phyloP scores from a whole-genome alignment of 2,888 invertebrate genomes.

The Drosophila infuscata region DNA sequence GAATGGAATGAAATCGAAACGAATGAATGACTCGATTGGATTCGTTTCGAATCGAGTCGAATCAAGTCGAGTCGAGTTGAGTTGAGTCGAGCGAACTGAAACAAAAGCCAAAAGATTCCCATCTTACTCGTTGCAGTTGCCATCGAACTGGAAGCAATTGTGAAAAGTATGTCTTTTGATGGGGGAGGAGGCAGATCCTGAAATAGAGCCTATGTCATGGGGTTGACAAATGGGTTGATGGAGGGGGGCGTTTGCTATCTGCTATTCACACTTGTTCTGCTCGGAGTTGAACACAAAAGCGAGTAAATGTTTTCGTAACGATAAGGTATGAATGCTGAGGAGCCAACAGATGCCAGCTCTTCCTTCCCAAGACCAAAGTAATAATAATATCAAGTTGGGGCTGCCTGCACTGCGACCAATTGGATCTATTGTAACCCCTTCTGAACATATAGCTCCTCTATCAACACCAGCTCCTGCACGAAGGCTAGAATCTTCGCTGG shows the following conservation, averaged over 20 bases:
- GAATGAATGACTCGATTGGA: slow-evolving; percentile 34
- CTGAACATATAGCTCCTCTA: too few species aligned
- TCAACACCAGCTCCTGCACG: too few species aligned
- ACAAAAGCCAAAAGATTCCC: slow-evolving; percentile 52
- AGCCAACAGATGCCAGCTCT: neutral
- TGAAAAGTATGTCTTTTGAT: neutral
- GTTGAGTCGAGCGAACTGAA: slow-evolving; percentile 13
- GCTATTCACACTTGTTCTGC: slow-evolving; percentile 25
- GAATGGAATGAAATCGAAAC: slow-evolving; percentile 58
- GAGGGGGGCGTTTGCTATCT: slow-evolving; percentile 27
- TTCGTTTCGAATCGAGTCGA: slow-evolving; percentile 1
- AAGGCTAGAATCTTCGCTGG: too few species aligned
- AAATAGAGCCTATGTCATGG: slow-evolving; percentile 14
- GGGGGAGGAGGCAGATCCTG: neutral
- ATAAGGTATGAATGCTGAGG: too few species aligned
- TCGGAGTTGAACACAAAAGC: neutral
- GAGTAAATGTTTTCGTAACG: neutral
- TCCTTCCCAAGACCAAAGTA: too few species aligned
- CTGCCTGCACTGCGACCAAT: too few species aligned
- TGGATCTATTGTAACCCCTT: too few species aligned
- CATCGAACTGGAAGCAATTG: slow-evolving; percentile 54
- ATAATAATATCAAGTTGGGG: too few species aligned
- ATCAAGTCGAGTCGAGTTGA: neutral
- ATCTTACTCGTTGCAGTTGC: slow-evolving; percentile 33
- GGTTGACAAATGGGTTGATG: neutral